Evolutionary conservation across 2,888 invertebrate species (phyloP).

Genomic region (Zygaena filipendulae): DNA sequence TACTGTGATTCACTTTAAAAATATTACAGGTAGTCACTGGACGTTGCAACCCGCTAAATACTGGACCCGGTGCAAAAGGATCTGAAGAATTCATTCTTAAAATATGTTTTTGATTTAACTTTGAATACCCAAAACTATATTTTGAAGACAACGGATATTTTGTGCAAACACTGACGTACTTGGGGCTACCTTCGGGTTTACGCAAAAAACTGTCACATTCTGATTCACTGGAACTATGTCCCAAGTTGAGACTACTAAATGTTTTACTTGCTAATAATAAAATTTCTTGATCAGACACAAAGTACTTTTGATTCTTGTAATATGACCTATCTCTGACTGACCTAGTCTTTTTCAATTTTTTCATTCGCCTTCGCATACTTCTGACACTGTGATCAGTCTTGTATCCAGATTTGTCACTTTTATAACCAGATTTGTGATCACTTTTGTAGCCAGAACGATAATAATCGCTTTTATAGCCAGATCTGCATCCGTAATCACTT

Average conservation of each 20-base stretch:
- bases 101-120: conserved; percentile 42
- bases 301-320: conserved; percentile 65
- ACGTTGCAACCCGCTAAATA: conserved; percentile 56
- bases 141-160: conserved; percentile 51
- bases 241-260: conserved; percentile 63
- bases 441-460: conserved; percentile 70
- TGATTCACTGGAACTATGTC: conserved; percentile 66
- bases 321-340: conserved; percentile 61
- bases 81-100: conserved; percentile 47
- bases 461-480: conserved; percentile 61
- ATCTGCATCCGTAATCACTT: conserved; percentile 69
- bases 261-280: conserved; percentile 64
- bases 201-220: conserved; percentile 55
- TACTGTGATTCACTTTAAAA: conserved; percentile 56
- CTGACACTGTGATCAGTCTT: conserved; percentile 69
- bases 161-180: conserved; percentile 53
- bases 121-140: conserved; percentile 47
- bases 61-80: conserved; percentile 61
- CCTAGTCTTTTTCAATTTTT: conserved; percentile 59
- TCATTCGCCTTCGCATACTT: conserved; percentile 55
- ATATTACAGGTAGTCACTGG: conserved; percentile 54
- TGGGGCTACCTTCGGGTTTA: conserved; percentile 48
- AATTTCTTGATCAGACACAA: conserved; percentile 70
- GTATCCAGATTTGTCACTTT: conserved; percentile 70
- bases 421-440: conserved; percentile 70